These are phyloP conservation scores for Callyntrura sp. DNA, from an alignment of 2,888 invertebrate genomes.

Conservation along the genomic window DNA sequence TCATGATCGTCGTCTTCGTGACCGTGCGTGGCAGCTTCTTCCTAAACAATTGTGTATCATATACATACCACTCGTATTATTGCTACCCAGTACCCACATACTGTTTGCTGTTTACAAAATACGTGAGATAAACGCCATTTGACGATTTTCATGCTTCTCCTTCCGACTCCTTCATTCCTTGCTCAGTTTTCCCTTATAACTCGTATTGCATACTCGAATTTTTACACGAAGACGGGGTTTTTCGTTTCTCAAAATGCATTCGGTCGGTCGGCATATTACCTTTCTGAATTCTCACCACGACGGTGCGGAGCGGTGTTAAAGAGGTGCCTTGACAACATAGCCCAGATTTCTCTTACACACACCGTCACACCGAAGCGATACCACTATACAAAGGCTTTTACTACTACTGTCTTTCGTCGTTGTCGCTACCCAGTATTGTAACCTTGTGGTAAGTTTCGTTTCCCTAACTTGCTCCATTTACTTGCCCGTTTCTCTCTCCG, in stretches of 20 bases:
- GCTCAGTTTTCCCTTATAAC: not conserved
- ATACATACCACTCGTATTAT: not conserved
- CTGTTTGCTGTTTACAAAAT: not conserved
- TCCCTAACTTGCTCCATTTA: not conserved
- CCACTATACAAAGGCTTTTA: not conserved
- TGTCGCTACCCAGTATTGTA: not conserved
- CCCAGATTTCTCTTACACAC: not conserved
- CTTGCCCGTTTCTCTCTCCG: not conserved
- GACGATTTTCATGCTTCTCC: slow-evolving; percentile 29
- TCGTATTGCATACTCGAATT: not conserved
- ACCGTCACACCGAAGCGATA: not conserved
- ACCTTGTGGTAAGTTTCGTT: not conserved
- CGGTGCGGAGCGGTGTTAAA: not conserved
- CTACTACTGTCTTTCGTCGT: not conserved
- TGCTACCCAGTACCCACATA: not conserved
- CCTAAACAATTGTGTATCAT: too few relatives aligned
- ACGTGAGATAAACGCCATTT: not conserved
- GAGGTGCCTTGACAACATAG: not conserved
- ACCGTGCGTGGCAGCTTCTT: too few relatives aligned
- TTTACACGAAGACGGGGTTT: slow-evolving; percentile 26
- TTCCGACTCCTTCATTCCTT: slow-evolving; percentile 37
- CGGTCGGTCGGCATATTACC: slow-evolving; percentile 3
- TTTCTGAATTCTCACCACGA: not conserved
- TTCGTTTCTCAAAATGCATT: slow-evolving; percentile 8
- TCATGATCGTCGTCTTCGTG: too few relatives aligned